These are phyloP conservation scores for Pteronotus mesoamericanus DNA, from an alignment of 2,797 vertebrate genomes.

Conservation along the genomic window DNA sequence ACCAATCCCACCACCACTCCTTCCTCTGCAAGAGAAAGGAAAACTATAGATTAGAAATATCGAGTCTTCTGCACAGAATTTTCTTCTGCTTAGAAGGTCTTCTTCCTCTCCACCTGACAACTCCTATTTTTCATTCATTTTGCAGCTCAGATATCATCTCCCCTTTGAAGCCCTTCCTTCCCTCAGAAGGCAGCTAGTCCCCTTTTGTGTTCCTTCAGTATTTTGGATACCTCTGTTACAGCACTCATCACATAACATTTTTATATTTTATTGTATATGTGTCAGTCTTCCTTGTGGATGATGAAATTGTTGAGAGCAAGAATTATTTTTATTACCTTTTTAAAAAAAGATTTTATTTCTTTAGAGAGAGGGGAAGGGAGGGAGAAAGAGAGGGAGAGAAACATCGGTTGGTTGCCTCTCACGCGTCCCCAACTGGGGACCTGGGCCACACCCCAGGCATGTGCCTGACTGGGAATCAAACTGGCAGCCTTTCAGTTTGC, in stretches of 20 bases:
- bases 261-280: not conserved
- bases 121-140: conserved; percentile 10
- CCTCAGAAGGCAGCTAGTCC: not conserved
- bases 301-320: not conserved
- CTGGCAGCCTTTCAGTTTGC: not conserved
- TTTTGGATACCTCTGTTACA: not conserved
- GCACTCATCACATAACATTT: not conserved
- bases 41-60: not conserved
- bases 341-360: not conserved
- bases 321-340: not conserved
- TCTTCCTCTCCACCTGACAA: not conserved
- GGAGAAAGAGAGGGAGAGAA: not conserved
- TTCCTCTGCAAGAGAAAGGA: not conserved
- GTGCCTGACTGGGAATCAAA: not conserved
- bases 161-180: not conserved
- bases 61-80: not conserved
- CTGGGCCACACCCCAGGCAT: too few species aligned
- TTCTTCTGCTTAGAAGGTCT: not conserved
- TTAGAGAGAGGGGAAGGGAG: not conserved
- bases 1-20: not conserved
- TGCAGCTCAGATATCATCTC: not conserved
- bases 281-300: not conserved
- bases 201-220: not conserved
- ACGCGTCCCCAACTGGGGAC: not conserved
- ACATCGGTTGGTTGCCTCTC: not conserved